phyloP scores from a whole-genome alignment of 1,140 invertebrate species.

The Radopholus similis region DNA sequence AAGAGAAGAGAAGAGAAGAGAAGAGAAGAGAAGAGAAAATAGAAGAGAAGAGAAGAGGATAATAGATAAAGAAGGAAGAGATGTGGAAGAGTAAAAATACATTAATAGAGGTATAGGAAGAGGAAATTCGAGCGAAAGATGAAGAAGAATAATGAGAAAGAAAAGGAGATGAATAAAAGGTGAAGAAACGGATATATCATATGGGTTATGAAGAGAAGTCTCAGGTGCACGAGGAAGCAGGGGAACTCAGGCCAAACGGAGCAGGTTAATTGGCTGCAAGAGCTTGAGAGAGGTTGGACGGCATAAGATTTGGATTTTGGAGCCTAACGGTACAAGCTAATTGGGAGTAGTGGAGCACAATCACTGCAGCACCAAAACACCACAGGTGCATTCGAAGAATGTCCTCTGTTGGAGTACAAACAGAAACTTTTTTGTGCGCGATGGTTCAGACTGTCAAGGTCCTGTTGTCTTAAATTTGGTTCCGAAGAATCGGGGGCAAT shows the following conservation, averaged over 20 bases:
- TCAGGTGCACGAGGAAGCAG: not conserved
- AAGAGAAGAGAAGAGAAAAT: not conserved
- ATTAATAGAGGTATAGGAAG: not conserved
- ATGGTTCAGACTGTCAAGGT: not conserved
- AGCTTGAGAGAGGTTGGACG: not conserved
- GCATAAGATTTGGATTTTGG: not conserved
- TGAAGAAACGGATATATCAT: not conserved
- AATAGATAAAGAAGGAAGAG: not conserved
- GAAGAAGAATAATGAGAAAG: not conserved
- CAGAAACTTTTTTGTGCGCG: not conserved
- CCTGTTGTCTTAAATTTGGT: no score
- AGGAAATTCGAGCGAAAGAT: not conserved
- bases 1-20: not conserved
- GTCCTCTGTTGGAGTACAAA: not conserved
- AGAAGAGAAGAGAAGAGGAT: not conserved
- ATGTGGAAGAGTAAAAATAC: not conserved
- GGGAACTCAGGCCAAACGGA: not conserved
- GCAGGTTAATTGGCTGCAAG: not conserved
- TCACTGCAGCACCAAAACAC: not conserved
- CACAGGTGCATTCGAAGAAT: not conserved
- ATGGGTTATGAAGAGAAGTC: not conserved
- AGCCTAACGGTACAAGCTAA: no score
- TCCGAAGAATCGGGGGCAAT: not conserved
- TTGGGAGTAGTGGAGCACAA: not conserved
- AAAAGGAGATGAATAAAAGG: not conserved